phyloP scores from a whole-genome alignment of 2,888 invertebrate species.

The Hedya salicella region DNA sequence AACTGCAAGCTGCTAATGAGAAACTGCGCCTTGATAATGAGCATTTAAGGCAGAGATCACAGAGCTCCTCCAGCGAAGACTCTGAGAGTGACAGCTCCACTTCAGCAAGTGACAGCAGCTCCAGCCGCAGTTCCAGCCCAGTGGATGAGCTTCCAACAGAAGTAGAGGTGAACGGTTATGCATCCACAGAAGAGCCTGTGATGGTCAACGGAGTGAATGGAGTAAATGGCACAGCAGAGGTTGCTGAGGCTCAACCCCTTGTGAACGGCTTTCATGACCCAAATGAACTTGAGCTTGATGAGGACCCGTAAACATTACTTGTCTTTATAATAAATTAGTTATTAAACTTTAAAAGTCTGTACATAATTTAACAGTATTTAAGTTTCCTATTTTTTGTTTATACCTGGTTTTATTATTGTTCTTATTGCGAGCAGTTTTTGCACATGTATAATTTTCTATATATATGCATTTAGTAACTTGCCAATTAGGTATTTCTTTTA shows the following conservation, averaged over 20 bases:
- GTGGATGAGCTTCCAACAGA: constrained; percentile 50
- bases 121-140: constrained; percentile 66
- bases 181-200: constrained; percentile 52
- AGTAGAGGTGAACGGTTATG: constrained; percentile 48
- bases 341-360: constrained; percentile 31
- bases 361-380: constrained; percentile 39
- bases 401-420: constrained; percentile 32
- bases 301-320: constrained; percentile 33
- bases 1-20: constrained; percentile 86
- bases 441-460: constrained; percentile 44
- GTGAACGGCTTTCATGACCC: constrained; percentile 76
- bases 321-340: constrained; percentile 31
- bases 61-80: constrained; percentile 80
- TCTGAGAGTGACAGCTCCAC: constrained; percentile 86
- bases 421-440: constrained; percentile 29
- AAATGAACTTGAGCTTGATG: constrained; percentile 49
- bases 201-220: constrained; percentile 61
- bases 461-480: constrained; percentile 60
- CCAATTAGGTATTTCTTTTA: constrained; percentile 47
- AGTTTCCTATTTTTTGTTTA: constrained; percentile 38
- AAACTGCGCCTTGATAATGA: constrained; percentile 87
- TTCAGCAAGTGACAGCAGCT: constrained; percentile 72
- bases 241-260: constrained; percentile 58
- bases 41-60: constrained; percentile 75
- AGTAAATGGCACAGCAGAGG: constrained; percentile 60